These are phyloP conservation scores for Cardiocondyla obscurior DNA, from an alignment of 1,140 invertebrate genomes.

Conservation along the genomic window DNA sequence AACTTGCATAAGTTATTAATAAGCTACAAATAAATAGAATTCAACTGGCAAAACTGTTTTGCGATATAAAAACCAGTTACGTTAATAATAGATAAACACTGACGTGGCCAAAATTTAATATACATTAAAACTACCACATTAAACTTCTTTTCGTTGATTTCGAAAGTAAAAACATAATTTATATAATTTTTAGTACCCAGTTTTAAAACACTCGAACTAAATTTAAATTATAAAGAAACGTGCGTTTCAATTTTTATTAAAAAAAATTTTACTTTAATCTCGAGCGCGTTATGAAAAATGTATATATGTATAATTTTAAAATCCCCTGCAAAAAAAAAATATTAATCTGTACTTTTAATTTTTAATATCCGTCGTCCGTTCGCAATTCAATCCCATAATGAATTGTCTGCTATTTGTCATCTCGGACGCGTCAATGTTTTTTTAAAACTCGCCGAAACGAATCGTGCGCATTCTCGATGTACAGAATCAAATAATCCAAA, in stretches of 20 bases:
- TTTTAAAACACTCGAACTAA: not conserved
- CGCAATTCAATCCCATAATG: conserved; percentile 18
- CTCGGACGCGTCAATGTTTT: not conserved
- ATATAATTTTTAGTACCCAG: not conserved
- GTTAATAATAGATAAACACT: not conserved
- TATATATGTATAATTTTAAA: not conserved
- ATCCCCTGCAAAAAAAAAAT: not conserved
- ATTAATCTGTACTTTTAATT: not conserved
- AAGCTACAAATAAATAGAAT: not conserved
- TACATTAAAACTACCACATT: not conserved
- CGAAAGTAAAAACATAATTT: not conserved
- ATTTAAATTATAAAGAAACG: not conserved
- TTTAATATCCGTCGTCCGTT: not conserved
- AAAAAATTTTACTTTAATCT: not conserved
- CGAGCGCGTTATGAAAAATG: not conserved
- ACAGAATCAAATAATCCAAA: conserved; percentile 33
- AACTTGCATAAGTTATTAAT: conserved; percentile 9
- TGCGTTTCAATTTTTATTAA: not conserved
- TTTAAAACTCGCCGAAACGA: conserved; percentile 25
- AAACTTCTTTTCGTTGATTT: not conserved
- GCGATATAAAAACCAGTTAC: not conserved
- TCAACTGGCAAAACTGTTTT: not conserved
- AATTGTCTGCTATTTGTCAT: conserved; percentile 28
- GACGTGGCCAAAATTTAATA: not conserved
- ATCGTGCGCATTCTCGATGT: not conserved